These are phyloP conservation scores for Dascyllus trimaculatus DNA, from an alignment of 2,113 vertebrate species.

Conservation along the genomic window DNA sequence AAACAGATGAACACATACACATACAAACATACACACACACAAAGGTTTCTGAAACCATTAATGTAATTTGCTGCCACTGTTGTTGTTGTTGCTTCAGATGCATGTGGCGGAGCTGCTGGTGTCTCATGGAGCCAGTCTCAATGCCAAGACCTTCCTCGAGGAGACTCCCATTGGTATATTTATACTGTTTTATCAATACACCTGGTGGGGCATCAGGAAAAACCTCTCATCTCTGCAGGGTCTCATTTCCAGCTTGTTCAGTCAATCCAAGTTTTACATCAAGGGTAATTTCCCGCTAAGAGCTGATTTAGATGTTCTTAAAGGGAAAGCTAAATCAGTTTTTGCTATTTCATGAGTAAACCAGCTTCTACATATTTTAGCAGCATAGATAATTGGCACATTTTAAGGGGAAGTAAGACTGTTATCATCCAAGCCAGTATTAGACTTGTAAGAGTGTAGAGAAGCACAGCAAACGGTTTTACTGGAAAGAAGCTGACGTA, in stretches of 20 bases:
- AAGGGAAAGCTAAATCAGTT: background rate
- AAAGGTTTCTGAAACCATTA: background rate
- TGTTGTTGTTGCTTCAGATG: constrained; percentile 86
- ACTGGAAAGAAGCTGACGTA: background rate
- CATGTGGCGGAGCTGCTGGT: constrained; percentile 95
- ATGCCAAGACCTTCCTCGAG: constrained; percentile 94
- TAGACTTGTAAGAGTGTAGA: background rate
- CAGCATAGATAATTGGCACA: background rate
- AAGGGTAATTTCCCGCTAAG: background rate
- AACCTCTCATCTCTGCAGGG: constrained; percentile 5
- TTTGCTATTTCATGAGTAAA: background rate
- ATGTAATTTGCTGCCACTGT: constrained; percentile 3
- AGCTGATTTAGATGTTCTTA: background rate
- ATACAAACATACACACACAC: background rate
- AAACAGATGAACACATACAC: background rate
- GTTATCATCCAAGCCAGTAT: background rate
- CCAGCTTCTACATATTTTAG: background rate
- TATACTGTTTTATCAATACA: constrained; percentile 6
- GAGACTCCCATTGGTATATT: constrained; percentile 96
- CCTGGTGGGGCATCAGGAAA: constrained; percentile 13
- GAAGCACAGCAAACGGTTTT: background rate
- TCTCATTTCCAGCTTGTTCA: constrained; percentile 17
- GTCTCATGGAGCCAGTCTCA: constrained; percentile 95
- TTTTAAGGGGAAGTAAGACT: background rate
- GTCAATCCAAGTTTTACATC: background rate